Base-by-base conservation (phyloP, 2,888 invertebrate species). In the Netelia fuscicornis region DNA sequence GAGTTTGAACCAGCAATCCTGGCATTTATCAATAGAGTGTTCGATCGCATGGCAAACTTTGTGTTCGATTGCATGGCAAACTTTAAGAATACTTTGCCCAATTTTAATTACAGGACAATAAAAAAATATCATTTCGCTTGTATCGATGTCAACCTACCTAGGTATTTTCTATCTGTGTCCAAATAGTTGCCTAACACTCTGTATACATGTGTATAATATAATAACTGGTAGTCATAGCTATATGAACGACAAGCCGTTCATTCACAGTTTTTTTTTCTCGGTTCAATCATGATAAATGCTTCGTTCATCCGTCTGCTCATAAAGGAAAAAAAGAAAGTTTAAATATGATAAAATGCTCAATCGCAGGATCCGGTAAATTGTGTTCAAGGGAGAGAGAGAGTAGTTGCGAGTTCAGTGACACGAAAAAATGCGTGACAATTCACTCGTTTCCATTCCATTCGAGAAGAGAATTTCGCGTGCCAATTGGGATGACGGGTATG, bases 371-470 rank as follows among this genome's bases (percentile, higher is more conserved):
- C 54, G 62, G 68, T 44, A 48, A 68, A 75, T 62, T 56, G 67
- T 72, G 72, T 60, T 25, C 37, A 44, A 13, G 58, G 20, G 17
- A 52, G 56, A 56, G 56, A 64, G 67, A 13, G 42, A 62, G 64
- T 54, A 72, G 62, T 62, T 30, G 56, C 23, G 77, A 72, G 82
- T 83, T 83, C 82, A 68, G 42, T 78, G 82, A 83, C 77, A 72
- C 67, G n/a, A 25, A 37, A 56, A 58, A 78, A 62, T 77, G 60
- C 72, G n/a, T 42, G 65, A 71, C 58, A 67, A 78, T 78, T 67
- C 42, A 52, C 54, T 48, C 48, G 48, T 48, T 13, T 48, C 3
- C 13, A 48, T 48, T 2, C 11, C 13, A 10, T 13, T 13, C 1
- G 44, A 42, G n/a, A 10, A 62, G 9, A 20, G 67, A 56, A 68